Percentiles rank a stretch among this genome's conserved stretches.
Conservation (phyloP, 2,113 vertebrate species). For the Podocnemis expansa region DNA sequence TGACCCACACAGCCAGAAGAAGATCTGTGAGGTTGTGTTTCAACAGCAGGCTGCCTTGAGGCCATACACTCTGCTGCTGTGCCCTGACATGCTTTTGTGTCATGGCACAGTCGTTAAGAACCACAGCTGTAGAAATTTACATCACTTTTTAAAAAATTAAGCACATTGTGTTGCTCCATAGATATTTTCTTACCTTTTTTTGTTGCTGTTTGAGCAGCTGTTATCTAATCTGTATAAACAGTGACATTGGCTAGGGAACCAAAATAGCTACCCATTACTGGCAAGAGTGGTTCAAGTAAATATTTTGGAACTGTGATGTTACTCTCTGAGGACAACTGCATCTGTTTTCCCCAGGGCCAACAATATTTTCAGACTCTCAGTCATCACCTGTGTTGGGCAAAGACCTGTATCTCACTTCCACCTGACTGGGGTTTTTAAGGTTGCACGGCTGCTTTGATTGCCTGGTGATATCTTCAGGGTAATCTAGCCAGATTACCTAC, state of each 20-base stretch:
- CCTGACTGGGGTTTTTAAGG: not conserved
- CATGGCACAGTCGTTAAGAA: too few species aligned
- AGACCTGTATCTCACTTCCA: not conserved
- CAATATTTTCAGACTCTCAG: too few species aligned
- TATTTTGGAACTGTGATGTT: not conserved
- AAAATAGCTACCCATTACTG: not conserved
- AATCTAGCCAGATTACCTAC: too few species aligned
- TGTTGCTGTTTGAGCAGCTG: not conserved
- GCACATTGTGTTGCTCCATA: not conserved
- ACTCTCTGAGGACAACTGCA: not conserved
- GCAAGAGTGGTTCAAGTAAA: not conserved
- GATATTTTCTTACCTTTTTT: slow-evolving; percentile 18
- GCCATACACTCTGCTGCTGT: too few species aligned
- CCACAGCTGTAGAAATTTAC: too few species aligned
- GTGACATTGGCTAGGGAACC: not conserved
- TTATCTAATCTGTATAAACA: slow-evolving; percentile 14
- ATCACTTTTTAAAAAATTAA: slow-evolving; percentile 51
- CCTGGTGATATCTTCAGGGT: too few species aligned
- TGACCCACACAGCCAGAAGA: too few species aligned
- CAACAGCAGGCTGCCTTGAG: too few species aligned
- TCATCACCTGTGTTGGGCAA: not conserved
- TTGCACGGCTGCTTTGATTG: too few species aligned
- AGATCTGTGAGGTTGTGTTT: too few species aligned
- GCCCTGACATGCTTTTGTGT: too few species aligned
- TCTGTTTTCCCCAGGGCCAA: not conserved